A percentile compares a stretch with the other conserved stretches of the same genome.
Conservation (phyloP, 2,888 invertebrate species). For the Drosophila falleni region DNA sequence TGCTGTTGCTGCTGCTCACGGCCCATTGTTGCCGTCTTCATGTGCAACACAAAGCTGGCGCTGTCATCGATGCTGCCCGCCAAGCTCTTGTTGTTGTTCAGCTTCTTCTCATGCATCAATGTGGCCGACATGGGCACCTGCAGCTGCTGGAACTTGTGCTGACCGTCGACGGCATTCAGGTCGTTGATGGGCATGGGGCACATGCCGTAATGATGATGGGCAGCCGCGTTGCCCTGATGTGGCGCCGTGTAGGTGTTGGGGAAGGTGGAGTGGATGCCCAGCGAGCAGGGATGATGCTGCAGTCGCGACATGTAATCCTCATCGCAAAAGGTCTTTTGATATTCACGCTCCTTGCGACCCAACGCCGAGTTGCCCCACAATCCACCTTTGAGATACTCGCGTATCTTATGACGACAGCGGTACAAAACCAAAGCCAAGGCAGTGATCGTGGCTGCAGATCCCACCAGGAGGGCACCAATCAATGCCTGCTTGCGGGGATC, state of each 20-base stretch:
- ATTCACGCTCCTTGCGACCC: constrained; percentile 92
- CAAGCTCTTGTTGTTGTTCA: constrained; percentile 63
- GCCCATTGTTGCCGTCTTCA: constrained; percentile 77
- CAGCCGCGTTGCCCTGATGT: constrained; percentile 83
- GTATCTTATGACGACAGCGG: constrained; percentile 92
- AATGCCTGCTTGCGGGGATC: constrained; percentile 93
- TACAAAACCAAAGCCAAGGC: constrained; percentile 91
- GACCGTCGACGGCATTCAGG: constrained; percentile 88
- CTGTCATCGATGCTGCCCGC: constrained; percentile 73
- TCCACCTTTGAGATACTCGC: constrained; percentile 91
- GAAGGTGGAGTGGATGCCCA: constrained; percentile 85
- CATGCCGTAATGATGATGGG: constrained; percentile 85
- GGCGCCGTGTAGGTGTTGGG: constrained; percentile 84
- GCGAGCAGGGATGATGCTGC: constrained; percentile 85
- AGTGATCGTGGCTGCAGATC: constrained; percentile 90
- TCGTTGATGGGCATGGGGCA: constrained; percentile 94
- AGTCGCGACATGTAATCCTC: constrained; percentile 90
- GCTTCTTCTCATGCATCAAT: constrained; percentile 82
- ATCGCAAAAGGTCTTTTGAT: constrained; percentile 95
- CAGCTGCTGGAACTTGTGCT: constrained; percentile 84
- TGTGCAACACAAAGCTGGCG: constrained; percentile 84
- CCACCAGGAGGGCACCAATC: constrained; percentile 91
- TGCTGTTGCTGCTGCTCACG: constrained; percentile 56
- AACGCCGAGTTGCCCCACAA: constrained; percentile 85
- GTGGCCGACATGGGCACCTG: constrained; percentile 84